These are phyloP conservation scores for Lasioglossum malachurum DNA, from an alignment of 2,888 invertebrate genomes.

Conservation along the genomic window DNA sequence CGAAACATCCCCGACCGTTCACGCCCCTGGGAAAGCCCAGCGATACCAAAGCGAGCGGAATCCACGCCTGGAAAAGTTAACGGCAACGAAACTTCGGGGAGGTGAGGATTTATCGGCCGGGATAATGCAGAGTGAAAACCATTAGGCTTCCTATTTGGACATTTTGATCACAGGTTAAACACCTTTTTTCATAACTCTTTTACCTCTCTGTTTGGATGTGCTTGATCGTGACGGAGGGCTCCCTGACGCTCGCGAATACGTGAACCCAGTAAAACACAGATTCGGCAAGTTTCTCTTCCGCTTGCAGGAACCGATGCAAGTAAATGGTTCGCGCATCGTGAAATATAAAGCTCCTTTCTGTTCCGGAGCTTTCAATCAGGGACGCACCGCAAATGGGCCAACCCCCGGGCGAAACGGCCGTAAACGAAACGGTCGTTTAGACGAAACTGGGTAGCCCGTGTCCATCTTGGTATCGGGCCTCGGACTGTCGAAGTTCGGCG, in stretches of 20 bases:
- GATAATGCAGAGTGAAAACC: background rate
- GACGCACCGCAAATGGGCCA: constrained; percentile 15
- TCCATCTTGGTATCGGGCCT: constrained; percentile 16
- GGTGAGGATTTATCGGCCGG: background rate
- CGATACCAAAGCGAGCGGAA: background rate
- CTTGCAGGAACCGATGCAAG: background rate
- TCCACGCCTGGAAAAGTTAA: background rate
- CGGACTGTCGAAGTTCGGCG: background rate
- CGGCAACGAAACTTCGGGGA: background rate
- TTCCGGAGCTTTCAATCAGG: background rate
- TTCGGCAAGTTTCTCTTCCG: background rate
- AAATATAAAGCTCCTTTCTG: background rate
- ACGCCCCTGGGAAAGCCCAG: background rate
- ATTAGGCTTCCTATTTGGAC: background rate
- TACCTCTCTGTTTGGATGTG: no score
- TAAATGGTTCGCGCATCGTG: background rate
- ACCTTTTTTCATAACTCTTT: no score
- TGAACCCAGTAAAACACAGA: background rate
- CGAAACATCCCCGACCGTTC: background rate
- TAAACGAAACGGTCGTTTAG: constrained; percentile 22
- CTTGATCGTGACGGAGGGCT: no score
- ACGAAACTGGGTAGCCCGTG: background rate
- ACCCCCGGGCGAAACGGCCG: constrained; percentile 3
- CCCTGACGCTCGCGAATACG: no score
- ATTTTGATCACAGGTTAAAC: background rate